Base-by-base conservation (phyloP, 2,797 vertebrate species). In the Trichosurus vulpecula region DNA sequence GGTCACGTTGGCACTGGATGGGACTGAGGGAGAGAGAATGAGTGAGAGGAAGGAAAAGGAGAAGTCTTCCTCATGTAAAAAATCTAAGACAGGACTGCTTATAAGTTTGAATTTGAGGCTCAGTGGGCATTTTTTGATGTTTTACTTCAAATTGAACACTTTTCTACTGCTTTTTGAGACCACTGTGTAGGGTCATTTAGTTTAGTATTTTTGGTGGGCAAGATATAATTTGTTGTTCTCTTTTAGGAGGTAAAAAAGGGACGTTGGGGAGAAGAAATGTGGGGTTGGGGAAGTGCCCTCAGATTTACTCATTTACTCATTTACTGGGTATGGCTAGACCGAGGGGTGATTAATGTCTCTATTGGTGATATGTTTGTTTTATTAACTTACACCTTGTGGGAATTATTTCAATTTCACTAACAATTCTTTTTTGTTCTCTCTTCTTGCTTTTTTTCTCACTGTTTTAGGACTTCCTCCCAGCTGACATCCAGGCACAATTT, bases 401-500 rank as follows among this genome's bases (percentile, higher is more conserved):
- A 8, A 55, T 41, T 0, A 1, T 19, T 13, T 9, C 54, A 1
- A 0, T 2, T 51, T 54, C 30, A 0, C 56, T 41, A 2, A 27
- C 16, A 1, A 35, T 2, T 3, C 35, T 27, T 0, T 47, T 74
- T 47, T 47, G 35, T 6, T 12, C 27, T 30, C 29, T 51, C 11
- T 6, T 31, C 10, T 81, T 81, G 19, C 66, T 22, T 90, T 52
- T 53, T 58, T 55, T 55, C 55, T 57, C 2, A 0, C 52, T 97
- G n/a, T 93, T 35, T 52, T 97, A 99, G 99, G 99, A 99, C 96
- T 99, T 99, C 98, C 99, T 99, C 90, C 99, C 99, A 0, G 98
- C 99, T 2, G 99, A 99, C 98, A 99, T 99, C 96, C 99, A 99
- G 98, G 98, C 98, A 57, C 99, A 99, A 98, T 99, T 99, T 97